A percentile compares a stretch with the other conserved stretches of the same genome.
Evolutionary conservation across 1,140 invertebrate species (phyloP).

Genomic region (Ceratoteleas bidentatus): DNA sequence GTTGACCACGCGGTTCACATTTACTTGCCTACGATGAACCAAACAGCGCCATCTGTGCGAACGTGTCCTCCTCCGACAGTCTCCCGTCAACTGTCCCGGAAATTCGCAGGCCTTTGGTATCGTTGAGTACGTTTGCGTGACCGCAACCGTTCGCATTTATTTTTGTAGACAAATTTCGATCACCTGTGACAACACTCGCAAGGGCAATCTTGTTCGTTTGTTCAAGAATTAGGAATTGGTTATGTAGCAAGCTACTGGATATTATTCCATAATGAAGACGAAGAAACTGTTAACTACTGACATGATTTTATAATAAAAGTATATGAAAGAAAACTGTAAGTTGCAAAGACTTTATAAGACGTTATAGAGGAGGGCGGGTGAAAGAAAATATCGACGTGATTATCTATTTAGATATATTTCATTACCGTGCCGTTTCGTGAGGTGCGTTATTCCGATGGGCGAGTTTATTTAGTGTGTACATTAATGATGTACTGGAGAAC

Average conservation of each 20-base stretch:
- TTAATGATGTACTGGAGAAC: too few relatives aligned
- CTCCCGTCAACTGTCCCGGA: constrained; percentile 14
- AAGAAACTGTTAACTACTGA: constrained; percentile 63
- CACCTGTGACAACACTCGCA: constrained; percentile 45
- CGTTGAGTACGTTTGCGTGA: constrained; percentile 28
- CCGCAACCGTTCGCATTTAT: constrained; percentile 50
- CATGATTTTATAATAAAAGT: constrained; percentile 67
- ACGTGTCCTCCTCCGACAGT: constrained; percentile 44
- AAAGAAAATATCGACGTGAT: constrained; percentile 48
- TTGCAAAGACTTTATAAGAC: constrained; percentile 67
- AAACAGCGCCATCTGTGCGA: background rate
- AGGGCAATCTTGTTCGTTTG: constrained; percentile 41
- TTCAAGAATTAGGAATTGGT: constrained; percentile 62
- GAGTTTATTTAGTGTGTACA: too few relatives aligned
- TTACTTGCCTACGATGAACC: background rate
- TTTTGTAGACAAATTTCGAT: constrained; percentile 55
- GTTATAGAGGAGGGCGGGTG: constrained; percentile 32
- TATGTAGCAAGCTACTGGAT: constrained; percentile 39
- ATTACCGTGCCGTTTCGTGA: constrained; percentile 24
- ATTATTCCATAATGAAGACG: constrained; percentile 49
- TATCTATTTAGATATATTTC: constrained; percentile 48
- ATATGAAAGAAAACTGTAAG: constrained; percentile 60
- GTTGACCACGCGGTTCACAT: too few relatives aligned
- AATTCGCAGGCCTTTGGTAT: constrained; percentile 28
- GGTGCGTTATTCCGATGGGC: background rate